Evolutionary conservation across 2,113 vertebrate species (phyloP).

Genomic region (Podarcis muralis): DNA sequence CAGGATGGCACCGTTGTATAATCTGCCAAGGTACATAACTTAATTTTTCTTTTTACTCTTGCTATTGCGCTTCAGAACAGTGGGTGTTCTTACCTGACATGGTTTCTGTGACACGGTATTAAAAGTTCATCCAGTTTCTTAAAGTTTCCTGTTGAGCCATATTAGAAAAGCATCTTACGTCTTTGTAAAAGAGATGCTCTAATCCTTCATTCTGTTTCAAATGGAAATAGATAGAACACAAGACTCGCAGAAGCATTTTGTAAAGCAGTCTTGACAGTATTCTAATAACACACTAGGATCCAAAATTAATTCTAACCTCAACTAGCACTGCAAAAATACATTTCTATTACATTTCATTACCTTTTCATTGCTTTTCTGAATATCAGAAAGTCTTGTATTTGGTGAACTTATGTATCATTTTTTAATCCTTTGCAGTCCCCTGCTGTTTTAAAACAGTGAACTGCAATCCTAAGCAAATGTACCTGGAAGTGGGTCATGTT

Average conservation of each 20-base stretch:
- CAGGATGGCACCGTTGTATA: constrained; percentile 97
- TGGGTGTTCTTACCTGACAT: not conserved
- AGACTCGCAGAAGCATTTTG: not conserved
- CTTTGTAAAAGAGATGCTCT: not conserved
- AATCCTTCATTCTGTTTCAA: not conserved
- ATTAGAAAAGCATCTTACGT: not conserved
- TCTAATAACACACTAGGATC: not conserved
- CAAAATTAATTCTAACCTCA: not conserved
- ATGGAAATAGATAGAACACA: not conserved
- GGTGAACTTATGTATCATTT: not conserved
- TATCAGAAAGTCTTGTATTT: not conserved
- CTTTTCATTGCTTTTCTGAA: not conserved
- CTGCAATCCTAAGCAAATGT: not conserved
- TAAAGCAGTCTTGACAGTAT: not conserved
- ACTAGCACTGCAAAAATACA: not conserved
- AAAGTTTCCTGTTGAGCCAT: not conserved
- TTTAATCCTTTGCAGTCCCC: not conserved
- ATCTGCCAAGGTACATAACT: constrained; percentile 89
- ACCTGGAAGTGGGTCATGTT: not conserved
- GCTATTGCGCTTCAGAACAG: not conserved
- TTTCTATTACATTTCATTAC: not conserved
- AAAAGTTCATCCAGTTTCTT: not conserved
- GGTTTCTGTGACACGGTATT: not conserved
- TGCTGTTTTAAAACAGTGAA: not conserved
- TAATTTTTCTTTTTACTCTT: not conserved